Evolutionary conservation across 2,888 invertebrate genomes (phyloP), one percentile per base, ranked within the genome.

Genomic region (Apotomis turbidana): DNA sequence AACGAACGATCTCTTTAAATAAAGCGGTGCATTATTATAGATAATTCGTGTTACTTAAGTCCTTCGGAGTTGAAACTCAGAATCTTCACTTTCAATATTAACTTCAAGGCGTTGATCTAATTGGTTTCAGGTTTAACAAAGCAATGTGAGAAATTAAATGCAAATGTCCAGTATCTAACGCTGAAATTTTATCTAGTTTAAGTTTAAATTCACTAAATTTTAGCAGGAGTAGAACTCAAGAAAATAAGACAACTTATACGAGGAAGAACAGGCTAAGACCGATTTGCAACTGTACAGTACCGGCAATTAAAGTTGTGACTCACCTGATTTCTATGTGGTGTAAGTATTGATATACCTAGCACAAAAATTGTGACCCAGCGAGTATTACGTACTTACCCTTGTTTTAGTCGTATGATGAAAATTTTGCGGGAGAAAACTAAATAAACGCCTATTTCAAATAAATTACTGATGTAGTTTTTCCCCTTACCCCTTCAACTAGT

Each of bases 101-200:
- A 49, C 36, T 66, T 57, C 27, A 55, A 66, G 57, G n/a, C 57
- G 36, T 66, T 57, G 55, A 66, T 46, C 27, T 66, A 57, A 66
- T 66, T 57, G 55, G 46, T 27, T 36, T 55, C 44, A 15, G 55
- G 9, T 66, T 66, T 54, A 49, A 49, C 49, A 49, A 49, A 49
- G 49, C 9, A 10, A 49, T 5, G 4, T 9, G 6, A 1, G 6
- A 10, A 9, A 49, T 49, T 49, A 9, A 49, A 49, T 9, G 49
- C 49, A 49, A 49, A 10, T 10, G 1, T 6, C 9, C 3, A 49
- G 5, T 13, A 27, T 57, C 46, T 67, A 57, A 67, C 46, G 57
- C 57, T 41, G 41, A 41, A 57, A 67, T 55, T 67, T 67, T 58
- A 49, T 49, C 49, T 9, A 44, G 44, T 44, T 44, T 3, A 49